Conservation (phyloP, 2,888 invertebrate genomes). For the Cerastis leucographa region DNA sequence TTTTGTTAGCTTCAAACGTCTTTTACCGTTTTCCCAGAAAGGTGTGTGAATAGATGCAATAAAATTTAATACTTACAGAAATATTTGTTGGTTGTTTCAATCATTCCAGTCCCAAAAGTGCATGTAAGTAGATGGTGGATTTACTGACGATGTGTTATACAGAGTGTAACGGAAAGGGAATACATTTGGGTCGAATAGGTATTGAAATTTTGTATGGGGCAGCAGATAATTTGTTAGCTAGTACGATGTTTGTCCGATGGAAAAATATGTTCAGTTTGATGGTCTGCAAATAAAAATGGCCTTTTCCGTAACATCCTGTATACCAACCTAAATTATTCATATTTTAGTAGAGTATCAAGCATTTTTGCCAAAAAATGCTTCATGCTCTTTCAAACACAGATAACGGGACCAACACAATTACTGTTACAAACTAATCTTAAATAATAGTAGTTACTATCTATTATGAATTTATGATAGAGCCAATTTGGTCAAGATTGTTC, state of each 20-base stretch:
- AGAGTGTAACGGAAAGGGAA: too few species aligned
- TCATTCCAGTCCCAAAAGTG: constrained; percentile 34
- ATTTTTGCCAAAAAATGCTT: neutral
- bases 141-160: neutral
- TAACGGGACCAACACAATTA: neutral
- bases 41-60: constrained; percentile 92
- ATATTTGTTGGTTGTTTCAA: constrained; percentile 74
- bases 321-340: neutral
- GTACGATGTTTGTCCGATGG: too few species aligned
- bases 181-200: too few species aligned
- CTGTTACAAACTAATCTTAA: constrained; percentile 3
- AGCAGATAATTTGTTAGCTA: too few species aligned
- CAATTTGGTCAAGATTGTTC: constrained; percentile 39
- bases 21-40: constrained; percentile 84
- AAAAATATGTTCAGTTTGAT: too few species aligned
- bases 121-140: neutral
- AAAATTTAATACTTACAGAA: constrained; percentile 89
- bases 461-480: constrained; percentile 19
- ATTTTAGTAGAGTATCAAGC: neutral
- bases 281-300: too few species aligned
- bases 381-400: neutral
- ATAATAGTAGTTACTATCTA: constrained; percentile 2
- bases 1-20: constrained; percentile 83
- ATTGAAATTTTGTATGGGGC: too few species aligned
- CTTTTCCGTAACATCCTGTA: too few species aligned